phyloP scores from a whole-genome alignment of 2,888 invertebrate genomes.

The Lampropteryx suffumata region DNA sequence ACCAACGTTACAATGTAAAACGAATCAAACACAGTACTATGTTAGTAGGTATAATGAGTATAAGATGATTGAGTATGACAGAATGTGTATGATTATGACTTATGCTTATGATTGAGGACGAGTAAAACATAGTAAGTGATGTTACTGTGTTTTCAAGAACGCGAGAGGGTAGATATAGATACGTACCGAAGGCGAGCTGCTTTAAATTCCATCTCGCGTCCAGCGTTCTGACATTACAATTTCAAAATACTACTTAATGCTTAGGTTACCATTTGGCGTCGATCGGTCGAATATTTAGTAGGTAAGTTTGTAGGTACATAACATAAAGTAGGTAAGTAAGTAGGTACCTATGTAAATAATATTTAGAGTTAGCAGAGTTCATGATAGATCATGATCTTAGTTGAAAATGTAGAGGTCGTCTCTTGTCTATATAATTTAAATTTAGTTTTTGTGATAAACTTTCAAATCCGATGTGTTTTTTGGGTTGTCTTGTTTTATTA shows the following conservation, averaged over 20 bases:
- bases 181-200: background rate
- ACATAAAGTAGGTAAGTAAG: constrained; percentile 4
- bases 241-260: constrained; percentile 60
- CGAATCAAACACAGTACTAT: no score
- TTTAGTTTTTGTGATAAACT: constrained; percentile 13
- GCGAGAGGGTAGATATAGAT: no score
- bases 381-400: constrained; percentile 23
- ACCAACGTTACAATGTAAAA: no score
- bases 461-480: constrained; percentile 21
- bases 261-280: constrained; percentile 47
- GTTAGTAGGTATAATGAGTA: no score
- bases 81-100: no score
- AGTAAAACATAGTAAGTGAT: no score
- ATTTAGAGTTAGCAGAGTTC: constrained; percentile 23
- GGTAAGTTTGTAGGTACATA: constrained; percentile 3
- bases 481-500: constrained; percentile 8
- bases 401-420: constrained; percentile 31
- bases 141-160: no score
- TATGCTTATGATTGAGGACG: no score
- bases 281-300: constrained; percentile 38
- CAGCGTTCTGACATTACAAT: constrained; percentile 47
- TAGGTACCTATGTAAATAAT: constrained; percentile 2
- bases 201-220: constrained; percentile 2
- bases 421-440: constrained; percentile 21
- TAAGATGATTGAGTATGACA: no score